These are phyloP conservation scores for Thymelicus acteon DNA, from an alignment of 2,888 invertebrate species.

Conservation along the genomic window DNA sequence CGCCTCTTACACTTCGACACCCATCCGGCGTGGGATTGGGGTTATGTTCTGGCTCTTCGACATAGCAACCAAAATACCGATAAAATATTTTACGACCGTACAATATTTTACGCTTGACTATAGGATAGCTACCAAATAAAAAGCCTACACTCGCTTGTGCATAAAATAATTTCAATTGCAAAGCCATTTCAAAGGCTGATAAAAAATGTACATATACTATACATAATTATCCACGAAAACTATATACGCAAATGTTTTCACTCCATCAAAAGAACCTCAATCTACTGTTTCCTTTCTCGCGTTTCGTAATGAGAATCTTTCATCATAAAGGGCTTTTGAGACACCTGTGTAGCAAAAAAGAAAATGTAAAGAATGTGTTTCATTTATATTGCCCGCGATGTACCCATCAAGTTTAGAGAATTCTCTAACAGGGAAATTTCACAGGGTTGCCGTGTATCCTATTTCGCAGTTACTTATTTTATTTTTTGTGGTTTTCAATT, in stretches of 20 bases:
- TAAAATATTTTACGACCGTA: too few relatives aligned
- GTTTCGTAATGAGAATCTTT: constrained; percentile 42
- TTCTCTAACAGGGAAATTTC: constrained; percentile 19
- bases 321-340: constrained; percentile 41
- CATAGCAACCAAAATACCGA: too few relatives aligned
- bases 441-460: constrained; percentile 6
- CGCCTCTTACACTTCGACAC: too few relatives aligned
- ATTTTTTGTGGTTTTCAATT: constrained; percentile 27
- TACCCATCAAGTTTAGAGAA: constrained; percentile 13
- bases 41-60: too few relatives aligned
- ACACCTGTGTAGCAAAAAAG: constrained; percentile 37
- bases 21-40: too few relatives aligned
- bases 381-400: constrained; percentile 30
- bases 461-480: neutral
- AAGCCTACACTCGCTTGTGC: too few relatives aligned
- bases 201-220: constrained; percentile 9
- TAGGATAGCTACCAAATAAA: too few relatives aligned
- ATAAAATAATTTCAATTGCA: neutral
- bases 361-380: constrained; percentile 32
- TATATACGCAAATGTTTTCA: constrained; percentile 27
- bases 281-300: constrained; percentile 37
- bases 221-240: constrained; percentile 7
- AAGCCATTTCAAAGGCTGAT: neutral
- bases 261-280: constrained; percentile 33
- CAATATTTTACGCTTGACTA: too few relatives aligned